Evolutionary conservation across 2,888 invertebrate genomes (phyloP).

Genomic region (Phengaris alcon): DNA sequence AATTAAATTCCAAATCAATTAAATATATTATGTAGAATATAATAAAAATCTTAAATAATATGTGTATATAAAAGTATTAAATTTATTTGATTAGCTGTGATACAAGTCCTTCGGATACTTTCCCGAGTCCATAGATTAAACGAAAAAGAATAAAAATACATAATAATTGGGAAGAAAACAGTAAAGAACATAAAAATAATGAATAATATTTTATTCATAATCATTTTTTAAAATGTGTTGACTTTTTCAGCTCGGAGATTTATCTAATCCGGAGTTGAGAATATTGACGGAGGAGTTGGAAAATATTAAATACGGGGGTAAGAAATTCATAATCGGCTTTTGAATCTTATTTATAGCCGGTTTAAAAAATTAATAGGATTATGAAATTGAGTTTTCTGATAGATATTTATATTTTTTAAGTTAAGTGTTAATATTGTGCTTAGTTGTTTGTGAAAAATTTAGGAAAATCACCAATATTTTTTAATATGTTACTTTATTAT

Average conservation of each 20-base stretch:
- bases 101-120: too few species aligned
- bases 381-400: conserved; percentile 7
- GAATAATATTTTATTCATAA: conserved; percentile 23
- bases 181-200: background rate
- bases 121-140: too few species aligned
- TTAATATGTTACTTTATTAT: too few species aligned
- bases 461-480: too few species aligned
- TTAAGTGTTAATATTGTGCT: background rate
- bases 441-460: background rate
- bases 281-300: conserved; percentile 95
- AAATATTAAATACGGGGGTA: conserved; percentile 94
- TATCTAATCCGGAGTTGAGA: conserved; percentile 93
- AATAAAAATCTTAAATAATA: too few species aligned
- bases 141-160: too few species aligned
- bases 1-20: too few species aligned
- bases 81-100: too few species aligned
- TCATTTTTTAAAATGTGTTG: background rate
- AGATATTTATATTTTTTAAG: background rate
- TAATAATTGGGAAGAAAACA: background rate
- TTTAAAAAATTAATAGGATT: conserved; percentile 19
- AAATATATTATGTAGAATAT: too few species aligned
- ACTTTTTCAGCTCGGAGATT: conserved; percentile 87
- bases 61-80: too few species aligned
- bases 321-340: conserved; percentile 46
- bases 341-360: conserved; percentile 15